phyloP scores from a whole-genome alignment of 2,888 invertebrate species.

The Autographa pulchrina region DNA sequence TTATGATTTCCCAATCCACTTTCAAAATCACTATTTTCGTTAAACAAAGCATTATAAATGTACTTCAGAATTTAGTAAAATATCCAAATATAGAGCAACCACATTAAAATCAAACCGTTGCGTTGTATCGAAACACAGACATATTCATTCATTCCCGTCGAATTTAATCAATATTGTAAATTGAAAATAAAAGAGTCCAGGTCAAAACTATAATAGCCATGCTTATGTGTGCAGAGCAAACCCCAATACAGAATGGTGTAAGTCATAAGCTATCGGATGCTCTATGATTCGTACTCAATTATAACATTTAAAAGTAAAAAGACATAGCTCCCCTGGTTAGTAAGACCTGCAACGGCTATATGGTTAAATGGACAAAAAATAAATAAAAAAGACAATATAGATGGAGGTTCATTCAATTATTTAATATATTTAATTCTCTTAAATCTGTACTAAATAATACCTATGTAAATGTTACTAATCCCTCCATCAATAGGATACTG shows the following conservation, averaged over 20 bases:
- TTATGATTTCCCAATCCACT: no score
- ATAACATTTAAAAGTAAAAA: no score
- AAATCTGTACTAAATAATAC: no score
- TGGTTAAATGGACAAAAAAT: no score
- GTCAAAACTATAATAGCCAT: constrained; percentile 67
- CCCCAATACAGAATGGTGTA: constrained; percentile 50
- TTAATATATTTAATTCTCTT: no score
- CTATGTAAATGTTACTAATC: background rate
- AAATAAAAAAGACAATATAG: no score
- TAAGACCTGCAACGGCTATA: no score
- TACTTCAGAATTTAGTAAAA: background rate
- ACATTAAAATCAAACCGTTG: constrained; percentile 12
- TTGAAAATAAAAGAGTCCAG: constrained; percentile 70
- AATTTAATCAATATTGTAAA: constrained; percentile 69
- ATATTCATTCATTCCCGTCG: constrained; percentile 27
- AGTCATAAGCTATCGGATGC: constrained; percentile 14
- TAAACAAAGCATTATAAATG: background rate
- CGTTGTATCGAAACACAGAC: constrained; percentile 9
- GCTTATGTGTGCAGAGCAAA: constrained; percentile 72
- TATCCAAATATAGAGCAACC: background rate
- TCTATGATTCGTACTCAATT: background rate
- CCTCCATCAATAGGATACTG: no score
- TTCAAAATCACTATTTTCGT: background rate
- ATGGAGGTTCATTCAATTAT: no score
- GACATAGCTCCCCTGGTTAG: no score